Evolutionary conservation across 2,888 invertebrate genomes (phyloP), one percentile per base, ranked within the genome.

Genomic region (Rhopalosiphum nymphaeae): DNA sequence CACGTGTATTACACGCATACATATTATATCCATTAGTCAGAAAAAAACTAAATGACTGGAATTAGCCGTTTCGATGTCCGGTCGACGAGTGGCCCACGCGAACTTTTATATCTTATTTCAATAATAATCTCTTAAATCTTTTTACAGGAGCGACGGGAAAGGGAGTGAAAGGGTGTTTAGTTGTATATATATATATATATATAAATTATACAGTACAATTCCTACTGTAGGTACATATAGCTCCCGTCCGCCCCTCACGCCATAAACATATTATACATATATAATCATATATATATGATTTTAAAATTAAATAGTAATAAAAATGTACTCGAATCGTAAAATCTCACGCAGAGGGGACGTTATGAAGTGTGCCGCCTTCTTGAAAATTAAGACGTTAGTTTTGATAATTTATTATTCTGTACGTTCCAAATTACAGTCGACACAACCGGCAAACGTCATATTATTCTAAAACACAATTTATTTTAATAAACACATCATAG

Each of bases 51-150:
- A 88, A 92, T 67, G 78, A 89, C 84, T 84, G 56, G 56, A 93
- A 93, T 89, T 89, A 89, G 89, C 84, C 93, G 57, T 93, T 93
- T 84, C 21, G n/a, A 84, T 89, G 89, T 93, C 93, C 89, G 93
- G 93, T 89, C 93, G 93, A 29, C 89, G 93, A 86, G 44, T 46
- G 86, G 16, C 89, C 53, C 46, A 89, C 89, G 56, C 56, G 44
- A 86, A 36, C 90, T 29, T 91, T 86, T 57, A 89, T 56, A 46
- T 93, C 89, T 89, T 93, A 93, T 93, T 93, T 93, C 93, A 93
- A 93, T 93, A 93, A 89, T 90, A 94, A 94, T 94, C 93, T 94
- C 86, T 90, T 86, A 90, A 94, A 90, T 90, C 90, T 90, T 93
- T 93, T 87, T 78, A 57, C 46, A 42, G 26, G 86, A 57, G 42